A percentile compares a stretch with the other conserved stretches of the same genome.
These are phyloP conservation scores for Heptranchias perlo DNA, from an alignment of 2,113 vertebrate species.

Conservation along the genomic window DNA sequence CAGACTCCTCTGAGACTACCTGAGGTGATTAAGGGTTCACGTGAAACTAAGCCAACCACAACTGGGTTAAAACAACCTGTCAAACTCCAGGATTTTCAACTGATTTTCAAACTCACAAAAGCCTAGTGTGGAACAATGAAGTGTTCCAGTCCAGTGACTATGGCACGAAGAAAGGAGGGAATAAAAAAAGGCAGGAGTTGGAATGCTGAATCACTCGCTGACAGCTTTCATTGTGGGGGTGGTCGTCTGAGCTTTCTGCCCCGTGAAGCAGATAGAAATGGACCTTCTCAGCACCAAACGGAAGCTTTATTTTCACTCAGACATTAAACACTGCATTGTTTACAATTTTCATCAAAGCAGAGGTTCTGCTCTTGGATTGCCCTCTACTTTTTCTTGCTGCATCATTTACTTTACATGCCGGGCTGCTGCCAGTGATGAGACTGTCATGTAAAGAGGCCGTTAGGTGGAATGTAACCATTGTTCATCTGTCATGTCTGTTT, in stretches of 20 bases:
- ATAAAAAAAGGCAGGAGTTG: background rate
- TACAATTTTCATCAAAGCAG: background rate
- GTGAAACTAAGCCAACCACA: conserved; percentile 23
- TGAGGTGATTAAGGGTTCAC: conserved; percentile 31
- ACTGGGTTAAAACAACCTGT: conserved; percentile 33
- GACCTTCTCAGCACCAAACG: background rate
- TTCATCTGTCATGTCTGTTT: background rate
- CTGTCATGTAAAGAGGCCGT: background rate
- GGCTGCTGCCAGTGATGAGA: background rate
- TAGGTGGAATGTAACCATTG: background rate
- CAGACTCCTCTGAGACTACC: background rate
- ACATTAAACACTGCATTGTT: background rate
- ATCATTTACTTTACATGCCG: background rate
- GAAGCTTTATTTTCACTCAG: background rate
- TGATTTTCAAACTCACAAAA: conserved; percentile 14
- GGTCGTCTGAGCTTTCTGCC: background rate
- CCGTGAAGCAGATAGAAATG: background rate
- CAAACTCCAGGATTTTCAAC: background rate
- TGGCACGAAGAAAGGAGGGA: background rate
- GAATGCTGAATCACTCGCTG: background rate
- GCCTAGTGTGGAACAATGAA: conserved; percentile 1
- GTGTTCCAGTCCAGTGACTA: conserved; percentile 11
- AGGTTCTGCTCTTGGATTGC: background rate
- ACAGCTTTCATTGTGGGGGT: background rate
- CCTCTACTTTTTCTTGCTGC: background rate